These are phyloP conservation scores for Eucidaris tribuloides DNA, from an alignment of 35 echinoderm and acorn worm genomes.

Conservation along the genomic window DNA sequence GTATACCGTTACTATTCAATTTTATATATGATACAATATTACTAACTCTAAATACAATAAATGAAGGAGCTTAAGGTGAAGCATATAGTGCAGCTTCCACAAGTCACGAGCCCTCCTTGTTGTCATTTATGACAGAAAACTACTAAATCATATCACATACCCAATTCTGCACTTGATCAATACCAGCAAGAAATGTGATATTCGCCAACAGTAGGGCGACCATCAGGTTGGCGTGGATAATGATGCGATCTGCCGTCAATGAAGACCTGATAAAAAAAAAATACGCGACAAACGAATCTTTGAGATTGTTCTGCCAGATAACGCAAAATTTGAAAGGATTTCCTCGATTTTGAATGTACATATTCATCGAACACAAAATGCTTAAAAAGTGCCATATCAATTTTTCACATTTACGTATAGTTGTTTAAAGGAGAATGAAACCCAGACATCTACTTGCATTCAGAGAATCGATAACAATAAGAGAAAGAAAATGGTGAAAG, in stretches of 20 bases:
- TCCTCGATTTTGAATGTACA: background rate
- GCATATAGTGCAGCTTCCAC: too few relatives aligned
- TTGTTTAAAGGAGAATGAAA: background rate
- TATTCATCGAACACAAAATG: background rate
- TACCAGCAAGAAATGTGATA: constrained; percentile 13
- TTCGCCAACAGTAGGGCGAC: constrained; percentile 21
- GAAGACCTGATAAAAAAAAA: constrained; percentile 6
- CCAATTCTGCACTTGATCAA: background rate
- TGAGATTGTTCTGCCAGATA: background rate
- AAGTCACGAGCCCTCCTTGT: too few relatives aligned
- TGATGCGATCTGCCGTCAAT: constrained; percentile 38
- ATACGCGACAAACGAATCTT: background rate
- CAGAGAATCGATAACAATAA: too few relatives aligned
- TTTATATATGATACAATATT: too few relatives aligned
- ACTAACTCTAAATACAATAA: too few relatives aligned
- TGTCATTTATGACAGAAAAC: too few relatives aligned
- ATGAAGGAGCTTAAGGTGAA: too few relatives aligned
- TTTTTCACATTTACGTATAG: background rate
- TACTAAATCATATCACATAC: too few relatives aligned
- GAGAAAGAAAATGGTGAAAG: too few relatives aligned
- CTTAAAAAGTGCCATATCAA: background rate
- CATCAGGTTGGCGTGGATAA: constrained; percentile 54
- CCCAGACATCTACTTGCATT: background rate
- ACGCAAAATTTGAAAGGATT: background rate
- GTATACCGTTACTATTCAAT: too few relatives aligned